Conservation (phyloP, 2,797 vertebrate species). For the Pipistrellus kuhlii region DNA sequence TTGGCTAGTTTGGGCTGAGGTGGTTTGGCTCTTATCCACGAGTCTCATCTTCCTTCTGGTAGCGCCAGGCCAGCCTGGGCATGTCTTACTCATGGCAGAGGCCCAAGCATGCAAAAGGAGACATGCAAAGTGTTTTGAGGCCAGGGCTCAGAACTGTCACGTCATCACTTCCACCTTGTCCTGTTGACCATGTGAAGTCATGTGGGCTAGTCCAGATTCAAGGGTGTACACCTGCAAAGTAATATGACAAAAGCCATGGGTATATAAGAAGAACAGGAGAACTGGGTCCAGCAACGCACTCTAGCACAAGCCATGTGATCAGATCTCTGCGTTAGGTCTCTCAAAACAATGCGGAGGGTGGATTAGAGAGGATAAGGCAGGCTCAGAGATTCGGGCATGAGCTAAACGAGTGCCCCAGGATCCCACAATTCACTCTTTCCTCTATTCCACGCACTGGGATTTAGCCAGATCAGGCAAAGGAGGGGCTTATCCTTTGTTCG, state of each 20-base stretch:
- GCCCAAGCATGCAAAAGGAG: not conserved
- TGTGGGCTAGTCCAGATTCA: not conserved
- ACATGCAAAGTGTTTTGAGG: not conserved
- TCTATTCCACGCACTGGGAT: not conserved
- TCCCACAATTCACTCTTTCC: not conserved
- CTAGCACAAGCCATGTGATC: not conserved
- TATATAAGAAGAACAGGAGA: not conserved
- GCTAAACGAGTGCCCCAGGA: not conserved
- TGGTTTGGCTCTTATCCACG: not conserved
- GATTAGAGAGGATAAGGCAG: not conserved
- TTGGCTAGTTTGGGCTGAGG: not conserved
- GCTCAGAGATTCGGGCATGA: not conserved
- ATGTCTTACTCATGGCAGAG: not conserved
- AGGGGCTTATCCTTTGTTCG: conserved; percentile 70
- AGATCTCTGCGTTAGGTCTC: not conserved
- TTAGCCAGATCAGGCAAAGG: conserved; percentile 55
- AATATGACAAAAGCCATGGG: not conserved
- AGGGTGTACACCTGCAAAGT: not conserved
- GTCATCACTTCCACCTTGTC: not conserved
- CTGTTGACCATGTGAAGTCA: not conserved
- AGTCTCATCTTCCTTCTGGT: conserved; percentile 5
- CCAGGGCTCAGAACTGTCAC: not conserved
- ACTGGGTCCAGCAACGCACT: not conserved
- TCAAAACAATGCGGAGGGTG: not conserved
- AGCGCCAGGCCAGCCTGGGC: not conserved